These are phyloP conservation scores for Metopia argyrocephala DNA, from an alignment of 2,888 invertebrate genomes.

Conservation along the genomic window DNA sequence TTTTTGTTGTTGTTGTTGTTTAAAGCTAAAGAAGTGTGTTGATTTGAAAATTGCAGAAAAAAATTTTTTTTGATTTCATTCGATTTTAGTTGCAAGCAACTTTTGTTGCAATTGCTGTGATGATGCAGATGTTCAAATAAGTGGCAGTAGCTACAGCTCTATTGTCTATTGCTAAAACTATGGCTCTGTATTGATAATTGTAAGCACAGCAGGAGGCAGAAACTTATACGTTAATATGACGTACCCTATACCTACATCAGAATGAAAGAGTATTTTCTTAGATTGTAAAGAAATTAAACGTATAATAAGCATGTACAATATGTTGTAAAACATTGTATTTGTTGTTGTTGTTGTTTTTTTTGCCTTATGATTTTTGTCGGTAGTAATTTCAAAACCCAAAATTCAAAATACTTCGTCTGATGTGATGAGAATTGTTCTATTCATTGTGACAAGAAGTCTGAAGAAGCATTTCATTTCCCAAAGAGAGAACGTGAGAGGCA, in stretches of 20 bases:
- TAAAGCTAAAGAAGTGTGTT: constrained; percentile 46
- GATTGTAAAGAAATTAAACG: too few relatives aligned
- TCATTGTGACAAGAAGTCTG: too few relatives aligned
- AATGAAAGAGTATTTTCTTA: neutral
- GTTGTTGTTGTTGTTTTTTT: too few relatives aligned
- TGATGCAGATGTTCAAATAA: constrained; percentile 25
- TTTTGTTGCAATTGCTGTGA: neutral
- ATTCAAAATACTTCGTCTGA: too few relatives aligned
- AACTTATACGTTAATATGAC: neutral
- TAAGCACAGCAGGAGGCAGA: constrained; percentile 50
- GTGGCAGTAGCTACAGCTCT: constrained; percentile 4
- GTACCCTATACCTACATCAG: neutral
- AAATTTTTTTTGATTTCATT: neutral
- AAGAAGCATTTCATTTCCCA: too few relatives aligned
- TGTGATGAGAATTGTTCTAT: too few relatives aligned
- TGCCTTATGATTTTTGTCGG: too few relatives aligned
- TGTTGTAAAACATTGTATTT: too few relatives aligned
- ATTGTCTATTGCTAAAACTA: constrained; percentile 37
- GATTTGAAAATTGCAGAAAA: constrained; percentile 55
- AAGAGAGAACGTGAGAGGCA: too few relatives aligned
- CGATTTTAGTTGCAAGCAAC: neutral
- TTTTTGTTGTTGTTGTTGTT: neutral
- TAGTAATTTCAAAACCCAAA: too few relatives aligned
- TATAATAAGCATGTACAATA: too few relatives aligned
- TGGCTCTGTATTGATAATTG: constrained; percentile 45